phyloP scores from a whole-genome alignment of 2,888 invertebrate species.

The Hirtodrosophila cameraria region DNA sequence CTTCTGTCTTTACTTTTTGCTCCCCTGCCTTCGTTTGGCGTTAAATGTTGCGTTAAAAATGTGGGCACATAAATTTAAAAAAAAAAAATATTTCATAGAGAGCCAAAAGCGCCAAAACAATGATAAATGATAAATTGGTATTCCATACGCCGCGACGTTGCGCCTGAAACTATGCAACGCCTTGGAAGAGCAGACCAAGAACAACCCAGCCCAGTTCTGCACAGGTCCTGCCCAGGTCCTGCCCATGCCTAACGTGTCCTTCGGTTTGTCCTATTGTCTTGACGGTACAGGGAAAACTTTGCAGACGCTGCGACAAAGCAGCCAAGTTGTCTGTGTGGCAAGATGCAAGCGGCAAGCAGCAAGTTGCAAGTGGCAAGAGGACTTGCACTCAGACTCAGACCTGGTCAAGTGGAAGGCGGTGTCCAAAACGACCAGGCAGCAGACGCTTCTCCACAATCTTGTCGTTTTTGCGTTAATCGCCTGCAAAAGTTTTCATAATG shows the following conservation, averaged over 20 bases:
- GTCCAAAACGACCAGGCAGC: conserved; percentile 14
- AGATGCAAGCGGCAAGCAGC: conserved; percentile 37
- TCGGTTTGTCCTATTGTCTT: not conserved
- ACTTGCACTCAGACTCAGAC: conserved; percentile 6
- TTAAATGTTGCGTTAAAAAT: conserved; percentile 83
- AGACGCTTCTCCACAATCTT: conserved; percentile 1
- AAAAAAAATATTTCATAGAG: conserved; percentile 12
- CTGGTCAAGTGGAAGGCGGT: conserved; percentile 46
- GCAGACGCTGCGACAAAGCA: conserved; percentile 77
- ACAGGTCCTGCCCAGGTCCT: too few relatives aligned
- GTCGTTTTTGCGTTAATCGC: conserved; percentile 45
- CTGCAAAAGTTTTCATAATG: conserved; percentile 66
- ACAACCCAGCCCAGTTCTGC: too few relatives aligned
- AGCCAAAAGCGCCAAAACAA: conserved; percentile 35
- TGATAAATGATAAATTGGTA: conserved; percentile 65
- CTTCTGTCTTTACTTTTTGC: not conserved
- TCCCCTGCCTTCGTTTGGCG: conserved; percentile 26
- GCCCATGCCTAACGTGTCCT: too few relatives aligned
- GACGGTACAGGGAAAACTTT: conserved; percentile 63
- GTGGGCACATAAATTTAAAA: conserved; percentile 80
- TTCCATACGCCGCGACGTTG: conserved; percentile 47
- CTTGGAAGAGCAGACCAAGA: too few relatives aligned
- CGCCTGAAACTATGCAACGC: conserved; percentile 31
- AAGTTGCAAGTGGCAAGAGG: not conserved
- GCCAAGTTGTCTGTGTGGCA: conserved; percentile 34